A percentile compares a stretch with the other conserved stretches of the same genome.
Conservation (phyloP, 2,888 invertebrate genomes). For the Drosophila meridionalis region DNA sequence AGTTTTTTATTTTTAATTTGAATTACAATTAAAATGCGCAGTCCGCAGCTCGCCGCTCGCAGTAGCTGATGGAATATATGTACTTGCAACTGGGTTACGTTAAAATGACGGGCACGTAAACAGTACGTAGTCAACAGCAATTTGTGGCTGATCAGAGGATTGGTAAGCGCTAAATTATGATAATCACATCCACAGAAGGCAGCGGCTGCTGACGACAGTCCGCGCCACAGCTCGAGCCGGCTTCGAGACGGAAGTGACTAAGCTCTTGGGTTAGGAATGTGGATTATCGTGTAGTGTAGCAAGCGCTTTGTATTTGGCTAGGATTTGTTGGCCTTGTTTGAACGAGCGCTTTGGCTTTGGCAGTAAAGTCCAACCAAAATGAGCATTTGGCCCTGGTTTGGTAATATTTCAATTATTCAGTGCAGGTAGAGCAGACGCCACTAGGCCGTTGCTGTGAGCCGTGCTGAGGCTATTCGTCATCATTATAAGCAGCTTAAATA, state of each 20-base stretch:
- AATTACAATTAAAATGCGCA: constrained; percentile 59
- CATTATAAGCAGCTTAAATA: constrained; percentile 2
- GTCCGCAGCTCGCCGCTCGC: constrained; percentile 5
- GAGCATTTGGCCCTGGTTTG: constrained; percentile 38
- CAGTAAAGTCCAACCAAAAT: constrained; percentile 16
- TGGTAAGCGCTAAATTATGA: constrained; percentile 61
- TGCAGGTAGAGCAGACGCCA: constrained; percentile 15
- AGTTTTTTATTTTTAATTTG: constrained; percentile 51
- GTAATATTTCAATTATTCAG: constrained; percentile 47
- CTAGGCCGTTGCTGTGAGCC: constrained; percentile 30
- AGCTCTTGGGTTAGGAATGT: constrained; percentile 37
- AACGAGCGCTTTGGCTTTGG: constrained; percentile 14
- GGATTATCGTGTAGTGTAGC: constrained; percentile 18
- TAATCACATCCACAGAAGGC: constrained; percentile 52
- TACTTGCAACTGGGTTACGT: constrained; percentile 28
- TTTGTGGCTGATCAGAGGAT: constrained; percentile 27
- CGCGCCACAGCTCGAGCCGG: constrained; percentile 77
- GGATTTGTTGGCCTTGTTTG: constrained; percentile 49
- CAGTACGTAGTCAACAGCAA: constrained; percentile 19
- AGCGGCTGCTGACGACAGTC: constrained; percentile 45
- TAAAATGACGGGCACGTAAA: constrained; percentile 43
- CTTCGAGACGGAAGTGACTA: constrained; percentile 80
- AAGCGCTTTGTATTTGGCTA: constrained; percentile 16
- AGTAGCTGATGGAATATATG: constrained; percentile 35
- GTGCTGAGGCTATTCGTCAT: constrained; percentile 21